Evolutionary conservation across 2,797 vertebrate species (phyloP).

Genomic region (Cichlasoma orientale): DNA sequence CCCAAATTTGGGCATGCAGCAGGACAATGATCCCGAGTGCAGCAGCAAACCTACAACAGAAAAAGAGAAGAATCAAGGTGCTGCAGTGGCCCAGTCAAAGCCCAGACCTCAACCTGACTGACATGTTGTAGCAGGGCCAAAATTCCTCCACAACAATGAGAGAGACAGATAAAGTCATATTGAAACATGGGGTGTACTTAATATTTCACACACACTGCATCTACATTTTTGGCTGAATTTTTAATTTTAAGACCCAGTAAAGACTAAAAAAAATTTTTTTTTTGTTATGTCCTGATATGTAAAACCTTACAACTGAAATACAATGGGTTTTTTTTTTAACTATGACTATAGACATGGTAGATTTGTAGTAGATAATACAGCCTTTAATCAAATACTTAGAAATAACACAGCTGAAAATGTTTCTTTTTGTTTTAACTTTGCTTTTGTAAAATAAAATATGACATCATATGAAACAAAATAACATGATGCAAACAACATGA

Average conservation of each 20-base stretch:
- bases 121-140: background rate
- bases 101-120: background rate
- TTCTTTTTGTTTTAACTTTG: constrained; percentile 9
- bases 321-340: background rate
- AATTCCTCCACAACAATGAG: background rate
- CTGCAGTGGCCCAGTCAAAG: background rate
- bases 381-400: background rate
- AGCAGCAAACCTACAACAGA: background rate
- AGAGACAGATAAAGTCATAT: background rate
- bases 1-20: background rate
- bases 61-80: background rate
- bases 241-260: background rate
- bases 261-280: no score
- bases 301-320: background rate
- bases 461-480: constrained; percentile 31
- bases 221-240: background rate
- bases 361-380: background rate
- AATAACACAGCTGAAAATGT: constrained; percentile 1
- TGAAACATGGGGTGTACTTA: rapidly evolving
- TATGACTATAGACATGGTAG: background rate
- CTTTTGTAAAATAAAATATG: constrained; percentile 33
- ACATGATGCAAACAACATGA: constrained; percentile 26
- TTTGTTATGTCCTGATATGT: background rate
- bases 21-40: background rate
- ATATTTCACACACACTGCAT: background rate